Evolutionary conservation across 2,113 vertebrate genomes (phyloP).

Genomic region (Salvelinus sp.): DNA sequence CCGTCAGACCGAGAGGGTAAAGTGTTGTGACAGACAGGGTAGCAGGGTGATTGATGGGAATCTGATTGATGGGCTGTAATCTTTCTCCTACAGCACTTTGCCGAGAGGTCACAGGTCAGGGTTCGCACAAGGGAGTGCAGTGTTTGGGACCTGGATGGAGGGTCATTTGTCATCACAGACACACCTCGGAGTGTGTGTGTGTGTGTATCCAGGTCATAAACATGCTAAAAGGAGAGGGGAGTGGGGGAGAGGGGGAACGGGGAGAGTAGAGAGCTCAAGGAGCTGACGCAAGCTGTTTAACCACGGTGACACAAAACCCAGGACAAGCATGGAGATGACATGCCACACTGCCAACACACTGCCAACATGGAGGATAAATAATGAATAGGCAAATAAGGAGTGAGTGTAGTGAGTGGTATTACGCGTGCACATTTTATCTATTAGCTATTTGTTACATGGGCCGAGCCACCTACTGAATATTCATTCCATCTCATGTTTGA

Average conservation of each 20-base stretch:
- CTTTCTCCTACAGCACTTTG: constrained; percentile 47
- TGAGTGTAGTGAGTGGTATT: too few relatives aligned
- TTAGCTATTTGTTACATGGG: too few relatives aligned
- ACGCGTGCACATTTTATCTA: too few relatives aligned
- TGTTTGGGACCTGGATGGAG: constrained; percentile 57
- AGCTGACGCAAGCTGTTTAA: constrained; percentile 70
- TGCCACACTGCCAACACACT: constrained; percentile 8
- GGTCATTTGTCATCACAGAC: constrained; percentile 53
- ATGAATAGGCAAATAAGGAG: constrained; percentile 30
- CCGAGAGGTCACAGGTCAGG: constrained; percentile 65
- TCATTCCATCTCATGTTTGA: too few relatives aligned
- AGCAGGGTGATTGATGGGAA: constrained; percentile 56
- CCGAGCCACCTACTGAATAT: too few relatives aligned
- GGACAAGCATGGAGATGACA: constrained; percentile 61
- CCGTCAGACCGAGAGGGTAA: constrained; percentile 13
- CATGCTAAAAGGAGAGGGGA: constrained; percentile 18
- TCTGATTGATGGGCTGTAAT: constrained; percentile 56
- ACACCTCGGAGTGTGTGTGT: constrained; percentile 21
- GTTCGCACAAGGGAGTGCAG: constrained; percentile 60
- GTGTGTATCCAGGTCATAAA: constrained; percentile 46
- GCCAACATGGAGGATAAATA: constrained; percentile 54
- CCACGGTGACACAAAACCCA: constrained; percentile 65
- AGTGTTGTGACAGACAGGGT: too few relatives aligned
- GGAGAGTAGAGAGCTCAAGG: constrained; percentile 37
- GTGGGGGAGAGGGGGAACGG: not conserved